These are phyloP conservation scores for Enteromius treurensis DNA, from an alignment of 2,797 vertebrate genomes.

Conservation along the genomic window DNA sequence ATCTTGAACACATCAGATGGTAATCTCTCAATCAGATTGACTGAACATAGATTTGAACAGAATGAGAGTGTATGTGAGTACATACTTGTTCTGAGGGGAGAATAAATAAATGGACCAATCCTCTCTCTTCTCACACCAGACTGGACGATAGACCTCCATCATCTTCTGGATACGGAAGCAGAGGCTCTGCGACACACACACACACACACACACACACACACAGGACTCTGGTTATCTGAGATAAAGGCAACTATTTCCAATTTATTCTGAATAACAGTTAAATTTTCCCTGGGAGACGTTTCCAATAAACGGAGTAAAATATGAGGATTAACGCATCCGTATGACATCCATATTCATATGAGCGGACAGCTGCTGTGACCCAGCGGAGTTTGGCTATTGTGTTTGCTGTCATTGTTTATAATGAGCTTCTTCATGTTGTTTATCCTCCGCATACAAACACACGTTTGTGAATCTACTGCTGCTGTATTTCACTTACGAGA, in stretches of 20 bases:
- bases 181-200: constrained; percentile 79
- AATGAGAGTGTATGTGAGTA: neutral
- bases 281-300: constrained; percentile 11
- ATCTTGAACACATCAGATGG: neutral
- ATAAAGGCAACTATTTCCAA: constrained; percentile 17
- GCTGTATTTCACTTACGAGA: neutral
- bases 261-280: neutral
- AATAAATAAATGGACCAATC: constrained; percentile 98
- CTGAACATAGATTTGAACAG: neutral
- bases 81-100: constrained; percentile 95
- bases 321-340: neutral
- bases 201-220: constrained; percentile 18
- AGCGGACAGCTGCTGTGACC: neutral
- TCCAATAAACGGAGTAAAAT: constrained; percentile 3
- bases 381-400: neutral
- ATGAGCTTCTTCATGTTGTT: constrained; percentile 11
- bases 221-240: neutral
- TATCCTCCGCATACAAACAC: neutral
- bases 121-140: constrained; percentile 92
- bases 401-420: constrained; percentile 10
- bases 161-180: constrained; percentile 97
- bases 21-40: neutral
- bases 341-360: neutral
- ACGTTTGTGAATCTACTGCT: neutral
- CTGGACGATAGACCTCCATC: constrained; percentile 93